Percentiles rank a stretch among this genome's conserved stretches.
phyloP scores from a whole-genome alignment of 2,113 vertebrate species.

The Podarcis muralis region DNA sequence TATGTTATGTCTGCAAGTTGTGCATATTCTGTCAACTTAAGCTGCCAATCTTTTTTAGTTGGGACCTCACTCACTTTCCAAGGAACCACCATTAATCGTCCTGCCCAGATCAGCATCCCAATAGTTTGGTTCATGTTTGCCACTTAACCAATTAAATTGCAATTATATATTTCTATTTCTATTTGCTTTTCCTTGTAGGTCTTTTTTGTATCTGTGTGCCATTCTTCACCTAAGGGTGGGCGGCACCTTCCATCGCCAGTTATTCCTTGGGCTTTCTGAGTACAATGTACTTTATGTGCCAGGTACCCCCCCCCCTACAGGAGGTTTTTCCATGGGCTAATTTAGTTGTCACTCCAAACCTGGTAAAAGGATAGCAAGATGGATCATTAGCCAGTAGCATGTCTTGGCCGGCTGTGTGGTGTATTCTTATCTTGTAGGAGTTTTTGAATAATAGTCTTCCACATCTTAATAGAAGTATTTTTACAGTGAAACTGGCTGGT shows the following conservation, averaged over 20 bases:
- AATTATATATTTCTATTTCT: constrained; percentile 36
- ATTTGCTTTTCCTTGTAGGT: constrained; percentile 33
- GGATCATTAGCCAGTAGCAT: constrained; percentile 68
- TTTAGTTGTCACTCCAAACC: constrained; percentile 77
- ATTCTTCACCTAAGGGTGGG: background rate
- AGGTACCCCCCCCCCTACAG: constrained; percentile 65
- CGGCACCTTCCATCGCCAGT: constrained; percentile 53
- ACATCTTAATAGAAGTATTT: constrained; percentile 49
- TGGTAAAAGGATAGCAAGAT: constrained; percentile 72
- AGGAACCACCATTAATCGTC: background rate
- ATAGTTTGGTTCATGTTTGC: constrained; percentile 35
- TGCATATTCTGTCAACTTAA: no score
- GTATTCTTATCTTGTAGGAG: constrained; percentile 65
- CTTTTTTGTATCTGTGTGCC: background rate
- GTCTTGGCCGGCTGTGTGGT: constrained; percentile 54
- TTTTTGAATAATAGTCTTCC: constrained; percentile 58
- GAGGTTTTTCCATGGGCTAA: constrained; percentile 72
- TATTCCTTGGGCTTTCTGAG: constrained; percentile 45
- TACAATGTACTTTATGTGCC: constrained; percentile 69
- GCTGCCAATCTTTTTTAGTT: no score
- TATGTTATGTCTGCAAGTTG: no score
- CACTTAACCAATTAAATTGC: constrained; percentile 45
- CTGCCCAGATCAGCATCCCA: background rate
- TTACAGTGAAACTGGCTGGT: constrained; percentile 58
- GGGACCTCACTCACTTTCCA: background rate